Evolutionary conservation across 2,888 invertebrate genomes (phyloP), one percentile per base, ranked within the genome.

Genomic region (Leptarthrus brevirostris): DNA sequence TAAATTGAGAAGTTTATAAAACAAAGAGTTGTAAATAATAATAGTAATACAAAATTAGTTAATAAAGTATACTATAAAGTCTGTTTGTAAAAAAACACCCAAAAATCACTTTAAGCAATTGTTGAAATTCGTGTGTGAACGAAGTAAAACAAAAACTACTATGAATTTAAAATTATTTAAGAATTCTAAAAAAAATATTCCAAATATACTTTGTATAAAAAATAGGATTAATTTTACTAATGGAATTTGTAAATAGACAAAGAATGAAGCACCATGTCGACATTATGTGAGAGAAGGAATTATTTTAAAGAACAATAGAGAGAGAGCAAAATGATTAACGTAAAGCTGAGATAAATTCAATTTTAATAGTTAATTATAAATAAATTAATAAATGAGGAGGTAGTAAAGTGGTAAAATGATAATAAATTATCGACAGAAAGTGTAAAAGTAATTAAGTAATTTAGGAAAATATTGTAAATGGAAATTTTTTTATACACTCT

Each of bases 401-500:
- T 44, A n/a, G n/a, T 56, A 61, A 58, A 18, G 22, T n/a, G 16
- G 14, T 47, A n/a, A 61, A 40, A 34, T 20, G 40, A 61, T 40
- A 61, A 61, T 61, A 61, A 61, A 61, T 40, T 40, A 61, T 40
- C 36, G 16, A 61, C n/a, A 22, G 40, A 40, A 36, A 61, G 14
- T 40, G 36, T 40, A 40, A 61, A 61, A n/a, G 40, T 22, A 61
- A 47, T 5, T n/a, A 47, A 40, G 12, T 40, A 61, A 61, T 61
- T 61, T 61, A 40, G 40, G 61, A 20, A 40, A 61, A 34, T 36
- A 61, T 26, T 61, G 61, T 61, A 61, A 61, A 61, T 61, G 61
- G 24, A 56, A 61, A 61, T 61, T 61, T 61, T 61, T 61, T 61
- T 61, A 61, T 61, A 61, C 61, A 61, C 40, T 61, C 61, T 61